phyloP scores from a whole-genome alignment of 2,797 vertebrate genomes.

The Balearica regulorum region DNA sequence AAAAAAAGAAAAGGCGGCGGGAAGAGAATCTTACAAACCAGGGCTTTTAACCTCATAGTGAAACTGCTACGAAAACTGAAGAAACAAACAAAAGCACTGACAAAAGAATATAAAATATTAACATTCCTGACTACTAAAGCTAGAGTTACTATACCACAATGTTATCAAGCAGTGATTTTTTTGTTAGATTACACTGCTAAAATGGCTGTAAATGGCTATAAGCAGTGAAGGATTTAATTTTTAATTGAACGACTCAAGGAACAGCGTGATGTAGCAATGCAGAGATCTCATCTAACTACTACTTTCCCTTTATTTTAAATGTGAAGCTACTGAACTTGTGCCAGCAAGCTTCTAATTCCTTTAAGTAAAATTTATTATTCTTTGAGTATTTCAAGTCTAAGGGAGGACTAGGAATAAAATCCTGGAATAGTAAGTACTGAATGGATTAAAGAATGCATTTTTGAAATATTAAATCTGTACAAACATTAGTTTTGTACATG shows the following conservation, averaged over 20 bases:
- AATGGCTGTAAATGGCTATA: neutral
- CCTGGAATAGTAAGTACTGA: neutral
- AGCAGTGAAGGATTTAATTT: neutral
- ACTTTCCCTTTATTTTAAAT: neutral
- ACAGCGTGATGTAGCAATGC: neutral
- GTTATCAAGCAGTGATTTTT: neutral
- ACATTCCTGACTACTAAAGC: neutral
- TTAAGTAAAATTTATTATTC: neutral
- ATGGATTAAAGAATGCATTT: neutral
- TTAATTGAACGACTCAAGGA: neutral
- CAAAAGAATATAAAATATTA: neutral
- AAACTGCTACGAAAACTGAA: neutral
- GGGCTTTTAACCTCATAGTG: neutral
- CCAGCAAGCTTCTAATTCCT: neutral
- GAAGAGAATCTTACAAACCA: neutral
- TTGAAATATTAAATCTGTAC: neutral
- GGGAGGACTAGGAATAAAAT: neutral
- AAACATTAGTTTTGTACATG: neutral
- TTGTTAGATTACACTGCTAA: neutral
- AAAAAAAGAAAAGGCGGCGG: neutral
- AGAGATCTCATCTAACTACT: neutral
- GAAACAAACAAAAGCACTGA: neutral
- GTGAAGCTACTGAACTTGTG: neutral
- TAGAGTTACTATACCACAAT: neutral
- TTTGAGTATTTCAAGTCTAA: neutral